phyloP scores from a whole-genome alignment of 2,888 invertebrate species.

The Eristalis intricaria region DNA sequence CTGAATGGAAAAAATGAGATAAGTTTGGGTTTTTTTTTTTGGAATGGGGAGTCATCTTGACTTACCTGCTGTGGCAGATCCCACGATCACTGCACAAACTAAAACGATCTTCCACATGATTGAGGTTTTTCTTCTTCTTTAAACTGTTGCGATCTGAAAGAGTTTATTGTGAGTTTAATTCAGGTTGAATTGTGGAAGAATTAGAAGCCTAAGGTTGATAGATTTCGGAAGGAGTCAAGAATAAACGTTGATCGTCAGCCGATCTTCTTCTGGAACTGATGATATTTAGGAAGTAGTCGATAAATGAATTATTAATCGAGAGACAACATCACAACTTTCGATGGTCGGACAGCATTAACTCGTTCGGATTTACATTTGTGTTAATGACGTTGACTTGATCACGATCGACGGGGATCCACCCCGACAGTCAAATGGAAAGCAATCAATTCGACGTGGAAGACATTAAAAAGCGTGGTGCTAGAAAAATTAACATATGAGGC shows the following conservation, averaged over 20 bases:
- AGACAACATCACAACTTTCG: neutral
- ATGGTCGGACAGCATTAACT: no score
- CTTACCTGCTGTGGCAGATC: slow-evolving; percentile 76
- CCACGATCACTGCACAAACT: slow-evolving; percentile 76
- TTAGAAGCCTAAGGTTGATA: no score
- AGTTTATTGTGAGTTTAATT: neutral
- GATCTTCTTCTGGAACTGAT: neutral
- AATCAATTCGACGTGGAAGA: no score
- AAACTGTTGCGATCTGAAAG: neutral
- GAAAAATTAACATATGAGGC: no score
- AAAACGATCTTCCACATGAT: slow-evolving; percentile 77
- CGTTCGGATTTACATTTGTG: no score
- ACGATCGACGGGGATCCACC: no score
- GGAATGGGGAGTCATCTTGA: neutral
- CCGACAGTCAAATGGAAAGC: no score
- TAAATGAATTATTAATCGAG: neutral
- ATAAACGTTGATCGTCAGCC: neutral
- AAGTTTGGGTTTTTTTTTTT: neutral
- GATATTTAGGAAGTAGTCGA: neutral
- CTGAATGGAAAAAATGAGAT: slow-evolving; percentile 4
- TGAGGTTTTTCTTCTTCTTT: slow-evolving; percentile 11
- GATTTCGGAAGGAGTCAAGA: no score
- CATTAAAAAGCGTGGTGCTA: no score
- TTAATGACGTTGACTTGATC: no score
- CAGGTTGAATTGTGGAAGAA: no score